A percentile compares a stretch with the other conserved stretches of the same genome.
Conservation (phyloP, 2,113 vertebrate genomes). For the Tylochromis polylepis region DNA sequence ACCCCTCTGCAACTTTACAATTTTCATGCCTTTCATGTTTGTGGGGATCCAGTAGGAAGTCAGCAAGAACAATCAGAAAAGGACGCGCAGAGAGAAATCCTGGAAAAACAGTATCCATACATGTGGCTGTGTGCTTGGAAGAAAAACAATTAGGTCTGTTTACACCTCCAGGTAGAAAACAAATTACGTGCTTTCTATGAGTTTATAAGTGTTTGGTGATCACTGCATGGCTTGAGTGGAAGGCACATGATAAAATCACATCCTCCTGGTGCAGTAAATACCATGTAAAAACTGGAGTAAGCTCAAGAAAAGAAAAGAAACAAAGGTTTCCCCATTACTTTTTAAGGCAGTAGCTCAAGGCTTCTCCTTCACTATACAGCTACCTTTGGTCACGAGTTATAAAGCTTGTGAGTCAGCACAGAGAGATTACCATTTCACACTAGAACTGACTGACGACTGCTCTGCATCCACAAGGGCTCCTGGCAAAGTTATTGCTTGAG, state of each 20-base stretch:
- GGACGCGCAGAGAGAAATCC: not conserved
- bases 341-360: not conserved
- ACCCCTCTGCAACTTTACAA: not conserved
- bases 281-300: not conserved
- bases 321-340: not conserved
- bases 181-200: not conserved
- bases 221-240: not conserved
- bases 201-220: not conserved
- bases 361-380: not conserved
- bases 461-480: conserved; percentile 8
- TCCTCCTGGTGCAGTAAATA: not conserved
- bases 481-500: conserved; percentile 20
- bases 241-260: not conserved
- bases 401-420: conserved; percentile 25
- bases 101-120: not conserved
- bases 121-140: not conserved
- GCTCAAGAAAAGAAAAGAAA: not conserved
- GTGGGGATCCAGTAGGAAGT: not conserved
- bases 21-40: not conserved
- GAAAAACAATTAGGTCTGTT: not conserved
- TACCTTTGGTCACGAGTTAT: conserved; percentile 17
- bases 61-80: not conserved
- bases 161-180: not conserved
- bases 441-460: not conserved
- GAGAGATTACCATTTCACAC: not conserved